Evolutionary conservation across 2,113 vertebrate species (phyloP).

Genomic region (Eolophus roseicapilla): DNA sequence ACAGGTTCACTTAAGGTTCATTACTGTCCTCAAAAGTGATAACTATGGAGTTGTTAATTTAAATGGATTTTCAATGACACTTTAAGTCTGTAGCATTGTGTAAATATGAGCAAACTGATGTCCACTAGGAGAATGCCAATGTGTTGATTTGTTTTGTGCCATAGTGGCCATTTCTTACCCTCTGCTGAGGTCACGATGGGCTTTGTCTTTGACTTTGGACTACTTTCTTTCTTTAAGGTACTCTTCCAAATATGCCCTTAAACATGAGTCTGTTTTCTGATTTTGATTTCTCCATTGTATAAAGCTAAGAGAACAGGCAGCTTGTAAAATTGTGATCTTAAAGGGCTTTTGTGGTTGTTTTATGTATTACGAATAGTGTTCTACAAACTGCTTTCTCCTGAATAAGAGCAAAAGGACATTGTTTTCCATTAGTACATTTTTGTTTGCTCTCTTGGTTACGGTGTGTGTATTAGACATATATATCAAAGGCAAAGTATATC

Average conservation of each 20-base stretch:
- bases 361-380: background rate
- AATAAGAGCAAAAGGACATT: background rate
- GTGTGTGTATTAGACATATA: background rate
- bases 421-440: background rate
- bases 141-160: background rate
- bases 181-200: background rate
- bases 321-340: background rate
- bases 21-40: slow-evolving; percentile 25
- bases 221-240: background rate
- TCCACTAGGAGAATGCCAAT: background rate
- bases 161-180: background rate
- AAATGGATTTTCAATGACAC: slow-evolving; percentile 5
- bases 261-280: background rate
- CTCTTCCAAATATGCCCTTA: background rate
- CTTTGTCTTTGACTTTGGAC: background rate
- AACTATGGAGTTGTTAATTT: slow-evolving; percentile 12
- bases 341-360: background rate
- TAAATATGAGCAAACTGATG: background rate
- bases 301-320: background rate
- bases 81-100: background rate
- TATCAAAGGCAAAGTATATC: background rate
- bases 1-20: slow-evolving; percentile 36
- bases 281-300: background rate
- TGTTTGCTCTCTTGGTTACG: background rate
- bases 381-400: background rate